Base-by-base conservation (phyloP, 2,113 vertebrate species). In the Prochilodus magdalenae region DNA sequence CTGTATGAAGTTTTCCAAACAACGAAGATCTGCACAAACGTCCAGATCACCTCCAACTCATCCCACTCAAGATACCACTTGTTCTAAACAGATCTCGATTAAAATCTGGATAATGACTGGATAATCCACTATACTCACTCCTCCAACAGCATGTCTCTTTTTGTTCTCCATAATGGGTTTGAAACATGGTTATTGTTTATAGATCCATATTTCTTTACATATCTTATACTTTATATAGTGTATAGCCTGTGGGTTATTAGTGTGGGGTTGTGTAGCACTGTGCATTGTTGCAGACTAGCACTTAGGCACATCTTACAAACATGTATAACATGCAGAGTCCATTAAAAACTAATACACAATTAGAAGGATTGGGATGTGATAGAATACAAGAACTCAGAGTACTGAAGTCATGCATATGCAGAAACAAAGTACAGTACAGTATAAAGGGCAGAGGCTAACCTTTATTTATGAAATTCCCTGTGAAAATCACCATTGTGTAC, bases 1-100 rank as follows among this genome's bases (percentile, higher is more conserved):
- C 24, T 67, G 73, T 44, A n/a, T 75, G n/a, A 62, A 40, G 62
- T 51, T 63, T 47, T 69, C 73, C 62, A 57, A 82, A 49, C 44
- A 51, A 36, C 69, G 53, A 82, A 10, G 16, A 63, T 69, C 30
- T 75, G 49, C 59, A 69, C 26, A 74, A 74, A 40, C 18, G 72
- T 26, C 5, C 30, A 72, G 78, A 80, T n/a, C 26, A 44, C 62
- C 20, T 26, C 16, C 24, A 71, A n/a, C 5, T 3, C 30, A 5
- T 36, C 33, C 33, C 22, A 62, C 22, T 51, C 40, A 63, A 73
- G 27, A 73, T 27, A 18, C 5, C 3, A 22, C 26, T 73, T 24
- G 30, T 73, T 63, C 44, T 44, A 33, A 47, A 60, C 66, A 72
- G 66, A 24, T 79, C 10, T 22, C 44, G n/a, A n/a, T n/a, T n/a